Conservation (phyloP, 2,797 vertebrate genomes). For the Rallus crepitans region DNA sequence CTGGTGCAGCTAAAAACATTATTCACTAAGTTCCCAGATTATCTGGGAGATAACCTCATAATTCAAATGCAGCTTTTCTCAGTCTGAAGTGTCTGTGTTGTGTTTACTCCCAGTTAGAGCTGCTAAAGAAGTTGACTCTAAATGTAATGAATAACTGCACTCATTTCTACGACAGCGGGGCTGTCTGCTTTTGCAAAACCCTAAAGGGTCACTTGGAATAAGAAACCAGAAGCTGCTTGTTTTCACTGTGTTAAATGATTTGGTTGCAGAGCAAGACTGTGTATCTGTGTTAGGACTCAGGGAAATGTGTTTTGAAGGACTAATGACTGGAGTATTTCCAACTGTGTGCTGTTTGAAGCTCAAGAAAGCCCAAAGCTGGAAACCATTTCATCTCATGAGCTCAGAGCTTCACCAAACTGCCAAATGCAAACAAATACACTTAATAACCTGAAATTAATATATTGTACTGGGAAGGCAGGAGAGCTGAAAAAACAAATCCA, state of each 20-base stretch:
- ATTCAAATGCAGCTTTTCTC: background rate
- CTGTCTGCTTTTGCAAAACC: background rate
- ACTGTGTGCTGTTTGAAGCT: constrained; percentile 17
- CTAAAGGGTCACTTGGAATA: background rate
- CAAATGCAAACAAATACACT: constrained; percentile 60
- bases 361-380: constrained; percentile 34
- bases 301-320: constrained; percentile 51
- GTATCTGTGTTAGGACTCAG: background rate
- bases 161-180: background rate
- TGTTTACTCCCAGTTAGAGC: background rate
- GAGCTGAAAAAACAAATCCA: constrained; percentile 34
- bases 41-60: background rate
- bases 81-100: background rate
- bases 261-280: background rate
- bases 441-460: constrained; percentile 71
- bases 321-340: constrained; percentile 32
- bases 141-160: background rate
- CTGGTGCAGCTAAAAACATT: background rate
- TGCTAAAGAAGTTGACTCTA: background rate
- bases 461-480: constrained; percentile 18
- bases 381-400: constrained; percentile 48
- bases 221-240: background rate
- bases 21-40: background rate
- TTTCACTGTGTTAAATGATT: background rate
- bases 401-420: constrained; percentile 60